These are phyloP conservation scores for Palythoa heliodiscus DNA, from an alignment of 92 coral and sea anemone genomes.

Conservation along the genomic window DNA sequence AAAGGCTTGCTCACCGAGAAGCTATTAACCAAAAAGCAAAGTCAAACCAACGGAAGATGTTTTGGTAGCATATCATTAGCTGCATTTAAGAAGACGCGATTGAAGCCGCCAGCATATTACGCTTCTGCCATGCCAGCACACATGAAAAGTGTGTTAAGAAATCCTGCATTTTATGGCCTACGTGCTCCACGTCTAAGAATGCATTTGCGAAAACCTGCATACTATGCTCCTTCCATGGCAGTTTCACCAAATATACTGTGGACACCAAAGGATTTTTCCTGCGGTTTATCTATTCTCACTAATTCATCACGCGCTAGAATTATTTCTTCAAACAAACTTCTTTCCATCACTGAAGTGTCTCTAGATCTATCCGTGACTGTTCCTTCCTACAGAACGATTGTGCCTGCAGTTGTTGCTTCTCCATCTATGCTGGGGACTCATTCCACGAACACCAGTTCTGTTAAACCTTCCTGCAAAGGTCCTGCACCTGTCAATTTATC, in stretches of 20 bases:
- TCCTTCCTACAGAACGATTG: neutral
- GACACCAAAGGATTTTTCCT: neutral
- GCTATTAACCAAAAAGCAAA: too few species aligned
- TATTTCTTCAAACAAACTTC: neutral
- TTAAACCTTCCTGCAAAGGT: neutral
- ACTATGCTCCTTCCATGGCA: neutral
- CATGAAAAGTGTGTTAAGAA: neutral
- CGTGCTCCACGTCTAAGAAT: neutral
- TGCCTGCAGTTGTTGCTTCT: neutral
- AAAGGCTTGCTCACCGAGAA: too few species aligned
- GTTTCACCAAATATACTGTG: neutral
- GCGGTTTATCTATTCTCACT: neutral
- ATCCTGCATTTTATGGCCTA: neutral
- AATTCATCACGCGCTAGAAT: neutral
- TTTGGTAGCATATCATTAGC: too few species aligned
- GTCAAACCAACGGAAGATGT: too few species aligned
- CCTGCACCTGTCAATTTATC: neutral
- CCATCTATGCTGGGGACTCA: neutral
- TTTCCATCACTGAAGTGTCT: neutral
- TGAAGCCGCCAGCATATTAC: neutral
- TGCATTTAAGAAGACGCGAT: neutral
- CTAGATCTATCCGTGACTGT: neutral
- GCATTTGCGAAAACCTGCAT: neutral
- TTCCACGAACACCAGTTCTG: neutral
- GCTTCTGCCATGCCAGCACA: neutral